Evolutionary conservation across 2,888 invertebrate species (phyloP).

Genomic region (Drosophila mimetica): DNA sequence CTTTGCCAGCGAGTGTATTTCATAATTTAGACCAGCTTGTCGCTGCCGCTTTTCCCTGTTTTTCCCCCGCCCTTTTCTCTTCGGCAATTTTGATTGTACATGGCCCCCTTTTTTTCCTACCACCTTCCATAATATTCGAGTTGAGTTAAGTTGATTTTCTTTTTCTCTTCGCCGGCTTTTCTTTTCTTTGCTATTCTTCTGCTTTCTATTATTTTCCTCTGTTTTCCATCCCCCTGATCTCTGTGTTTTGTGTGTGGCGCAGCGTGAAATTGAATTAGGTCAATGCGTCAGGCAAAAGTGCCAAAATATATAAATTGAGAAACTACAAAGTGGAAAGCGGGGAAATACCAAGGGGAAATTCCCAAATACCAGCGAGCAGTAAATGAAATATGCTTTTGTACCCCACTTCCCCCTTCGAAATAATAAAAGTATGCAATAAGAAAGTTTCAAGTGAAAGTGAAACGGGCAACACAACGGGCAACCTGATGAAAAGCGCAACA

Average conservation of each 20-base stretch:
- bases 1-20: conserved; percentile 57
- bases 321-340: conserved; percentile 34
- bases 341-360: conserved; percentile 27
- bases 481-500: conserved; percentile 30
- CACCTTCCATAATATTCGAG: conserved; percentile 51
- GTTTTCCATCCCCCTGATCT: conserved; percentile 30
- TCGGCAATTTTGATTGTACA: conserved; percentile 31
- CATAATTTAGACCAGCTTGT: conserved; percentile 67
- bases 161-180: conserved; percentile 21
- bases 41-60: conserved; percentile 23
- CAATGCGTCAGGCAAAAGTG: conserved; percentile 71
- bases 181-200: conserved; percentile 28
- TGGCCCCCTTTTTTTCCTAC: background rate
- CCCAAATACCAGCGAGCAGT: conserved; percentile 35
- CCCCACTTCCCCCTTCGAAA: background rate
- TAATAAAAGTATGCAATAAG: conserved; percentile 23
- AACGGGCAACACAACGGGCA: conserved; percentile 2
- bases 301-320: conserved; percentile 61
- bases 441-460: conserved; percentile 28
- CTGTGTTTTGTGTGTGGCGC: conserved; percentile 54
- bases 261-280: conserved; percentile 76
- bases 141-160: conserved; percentile 71
- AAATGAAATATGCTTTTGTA: conserved; percentile 57
- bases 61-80: background rate
- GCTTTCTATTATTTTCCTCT: conserved; percentile 15